These are phyloP conservation scores for Andricus curvator DNA, from an alignment of 2,888 invertebrate species.

Conservation along the genomic window DNA sequence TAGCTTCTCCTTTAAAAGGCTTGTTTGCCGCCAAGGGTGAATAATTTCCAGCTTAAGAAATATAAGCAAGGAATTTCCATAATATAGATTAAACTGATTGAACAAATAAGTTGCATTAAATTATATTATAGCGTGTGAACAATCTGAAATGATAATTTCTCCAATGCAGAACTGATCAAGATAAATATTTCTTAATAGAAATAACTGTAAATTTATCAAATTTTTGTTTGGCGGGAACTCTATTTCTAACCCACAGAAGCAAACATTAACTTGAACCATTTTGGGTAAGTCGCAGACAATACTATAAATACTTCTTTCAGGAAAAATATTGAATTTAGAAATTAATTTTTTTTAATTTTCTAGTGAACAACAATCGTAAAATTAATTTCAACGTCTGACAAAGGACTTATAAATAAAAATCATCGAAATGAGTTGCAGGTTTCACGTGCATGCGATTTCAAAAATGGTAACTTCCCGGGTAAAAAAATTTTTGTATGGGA, in stretches of 20 bases:
- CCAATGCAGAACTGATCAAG: background rate
- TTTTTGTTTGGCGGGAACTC: background rate
- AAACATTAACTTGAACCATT: too few species aligned
- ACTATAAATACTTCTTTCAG: too few species aligned
- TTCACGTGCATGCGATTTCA: too few species aligned
- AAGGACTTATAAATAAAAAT: too few species aligned
- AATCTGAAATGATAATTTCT: background rate
- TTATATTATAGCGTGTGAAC: constrained; percentile 27
- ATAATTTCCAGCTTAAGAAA: constrained; percentile 40
- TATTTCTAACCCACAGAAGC: background rate
- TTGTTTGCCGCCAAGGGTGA: constrained; percentile 32
- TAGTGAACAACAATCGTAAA: too few species aligned
- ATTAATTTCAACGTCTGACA: too few species aligned
- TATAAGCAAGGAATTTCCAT: constrained; percentile 29
- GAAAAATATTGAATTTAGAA: background rate
- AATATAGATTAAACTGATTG: constrained; percentile 33
- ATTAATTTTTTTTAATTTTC: background rate
- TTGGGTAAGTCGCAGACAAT: too few species aligned
- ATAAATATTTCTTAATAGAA: constrained; percentile 1
- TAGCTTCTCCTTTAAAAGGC: constrained; percentile 28
- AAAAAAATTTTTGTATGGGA: too few species aligned
- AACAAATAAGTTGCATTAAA: constrained; percentile 8
- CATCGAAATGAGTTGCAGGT: too few species aligned
- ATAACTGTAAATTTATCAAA: constrained; percentile 2
- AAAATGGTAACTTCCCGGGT: too few species aligned